Evolutionary conservation across 2,888 invertebrate genomes (phyloP).

Genomic region (Eumerus sabulonum): DNA sequence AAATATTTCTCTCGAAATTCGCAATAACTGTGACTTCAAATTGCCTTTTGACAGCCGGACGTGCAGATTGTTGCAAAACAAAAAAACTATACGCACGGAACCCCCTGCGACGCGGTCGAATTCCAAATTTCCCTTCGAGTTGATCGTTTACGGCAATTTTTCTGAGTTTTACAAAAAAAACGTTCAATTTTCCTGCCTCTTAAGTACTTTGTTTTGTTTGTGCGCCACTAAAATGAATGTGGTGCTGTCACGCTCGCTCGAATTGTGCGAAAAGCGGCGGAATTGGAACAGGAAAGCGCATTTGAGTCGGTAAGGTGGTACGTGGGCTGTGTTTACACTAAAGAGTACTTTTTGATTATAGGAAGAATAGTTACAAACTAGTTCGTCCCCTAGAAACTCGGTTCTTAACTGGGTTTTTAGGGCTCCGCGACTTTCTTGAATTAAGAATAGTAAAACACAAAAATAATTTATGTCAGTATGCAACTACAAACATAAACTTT

Average conservation of each 20-base stretch:
- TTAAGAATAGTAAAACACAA: too few relatives aligned
- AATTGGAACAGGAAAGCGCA: conserved; percentile 24
- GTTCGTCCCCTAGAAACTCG: too few relatives aligned
- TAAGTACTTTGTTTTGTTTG: conserved; percentile 61
- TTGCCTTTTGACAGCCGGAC: background rate
- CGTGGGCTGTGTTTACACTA: too few relatives aligned
- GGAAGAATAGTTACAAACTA: too few relatives aligned
- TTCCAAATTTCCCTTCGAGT: conserved; percentile 12
- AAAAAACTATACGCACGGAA: background rate
- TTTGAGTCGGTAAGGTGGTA: conserved; percentile 21
- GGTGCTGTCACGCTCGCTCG: conserved; percentile 13
- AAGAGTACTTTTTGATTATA: too few relatives aligned
- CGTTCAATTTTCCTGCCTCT: conserved; percentile 33
- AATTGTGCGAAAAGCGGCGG: background rate
- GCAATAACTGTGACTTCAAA: background rate
- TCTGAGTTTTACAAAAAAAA: conserved; percentile 28
- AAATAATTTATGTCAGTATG: too few relatives aligned
- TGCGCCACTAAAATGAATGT: conserved; percentile 36
- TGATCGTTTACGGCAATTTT: conserved; percentile 57
- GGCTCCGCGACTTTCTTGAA: too few relatives aligned
- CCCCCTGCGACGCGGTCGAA: conserved; percentile 2
- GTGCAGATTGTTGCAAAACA: too few relatives aligned
- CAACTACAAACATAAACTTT: too few relatives aligned
- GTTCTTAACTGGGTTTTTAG: too few relatives aligned
- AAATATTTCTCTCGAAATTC: conserved; percentile 5